Evolutionary conservation across 2,113 vertebrate species (phyloP), one percentile per base, ranked within the genome.

Genomic region (Sceloporus undulatus): DNA sequence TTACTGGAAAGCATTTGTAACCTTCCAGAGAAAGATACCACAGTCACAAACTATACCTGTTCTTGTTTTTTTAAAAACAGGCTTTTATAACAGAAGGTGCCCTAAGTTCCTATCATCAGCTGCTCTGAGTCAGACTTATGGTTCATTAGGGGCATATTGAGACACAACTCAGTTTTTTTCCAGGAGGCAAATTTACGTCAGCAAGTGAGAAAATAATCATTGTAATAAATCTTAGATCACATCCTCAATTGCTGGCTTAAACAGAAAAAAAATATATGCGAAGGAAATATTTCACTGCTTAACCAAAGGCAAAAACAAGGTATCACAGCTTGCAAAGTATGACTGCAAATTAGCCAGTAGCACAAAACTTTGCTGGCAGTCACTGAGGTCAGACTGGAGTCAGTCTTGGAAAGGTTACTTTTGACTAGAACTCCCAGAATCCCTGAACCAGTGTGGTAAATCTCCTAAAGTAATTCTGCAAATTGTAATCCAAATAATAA

Each of bases 181-280:
- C 95, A 96, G 95, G 96, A 96, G 95, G 90, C 93, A 96, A 95
- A 96, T 96, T 96, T 96, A 96, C 92, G 91, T 97, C 97, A 97
- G 96, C 94, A 96, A 93, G 93, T 85, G 93, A 93, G 93, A 93
- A 80, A 89, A 95, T 96, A 97, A 96, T 96, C 93, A 92, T 42
- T 89, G 86, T 18, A 91, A 94, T 96, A 96, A 95, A 96, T 96
- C 93, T 96, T 93, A 85, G 68, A 88, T 91, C 2, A 0, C 76
- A 91, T 89, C 91, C 23, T 0, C 86, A 79, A 91, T 90, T 91
- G 78, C 56, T 80, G 85, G 87, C 91, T 56, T 89, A 85, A 87
- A 89, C 5, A 10, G 25, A 29, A 92, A 81, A 91, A 75, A 73
- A 82, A 71, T 75, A 16, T 75, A 16, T 84, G 74, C 38, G 27